These are phyloP conservation scores for Micrastur ruficollis DNA, from an alignment of 2,797 vertebrate species.

Conservation along the genomic window DNA sequence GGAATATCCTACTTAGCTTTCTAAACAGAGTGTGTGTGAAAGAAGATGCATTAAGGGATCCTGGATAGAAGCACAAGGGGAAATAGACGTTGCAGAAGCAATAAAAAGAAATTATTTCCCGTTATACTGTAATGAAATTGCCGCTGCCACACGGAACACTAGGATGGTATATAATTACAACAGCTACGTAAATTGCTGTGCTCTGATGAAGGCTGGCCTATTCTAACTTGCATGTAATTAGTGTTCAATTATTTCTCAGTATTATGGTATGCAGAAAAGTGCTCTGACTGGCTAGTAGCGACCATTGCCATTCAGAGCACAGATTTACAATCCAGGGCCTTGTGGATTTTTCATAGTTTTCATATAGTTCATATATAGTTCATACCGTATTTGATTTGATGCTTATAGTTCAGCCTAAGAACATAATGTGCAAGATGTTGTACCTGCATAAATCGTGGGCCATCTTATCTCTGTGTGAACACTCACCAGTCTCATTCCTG, in stretches of 20 bases:
- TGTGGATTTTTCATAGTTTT: neutral
- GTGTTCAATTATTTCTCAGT: neutral
- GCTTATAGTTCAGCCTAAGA: neutral
- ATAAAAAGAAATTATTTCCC: conserved; percentile 34
- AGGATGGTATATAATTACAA: neutral
- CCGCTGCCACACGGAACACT: neutral
- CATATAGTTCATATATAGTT: neutral
- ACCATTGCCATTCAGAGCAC: neutral
- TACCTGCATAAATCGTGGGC: neutral
- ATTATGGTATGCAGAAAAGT: neutral
- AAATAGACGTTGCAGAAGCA: neutral
- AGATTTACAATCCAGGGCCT: neutral
- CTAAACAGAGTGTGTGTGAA: neutral
- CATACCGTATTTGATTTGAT: neutral
- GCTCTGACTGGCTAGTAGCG: neutral
- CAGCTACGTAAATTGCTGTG: neutral
- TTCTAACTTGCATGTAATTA: neutral
- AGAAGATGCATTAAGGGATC: neutral
- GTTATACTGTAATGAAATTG: neutral
- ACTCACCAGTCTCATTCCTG: neutral
- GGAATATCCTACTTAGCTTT: neutral
- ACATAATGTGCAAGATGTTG: neutral
- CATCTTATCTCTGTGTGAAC: neutral
- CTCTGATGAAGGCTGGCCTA: neutral
- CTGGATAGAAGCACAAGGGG: neutral